Evolutionary conservation across 2,113 vertebrate genomes (phyloP).

Genomic region (Engraulis encrasicolus): DNA sequence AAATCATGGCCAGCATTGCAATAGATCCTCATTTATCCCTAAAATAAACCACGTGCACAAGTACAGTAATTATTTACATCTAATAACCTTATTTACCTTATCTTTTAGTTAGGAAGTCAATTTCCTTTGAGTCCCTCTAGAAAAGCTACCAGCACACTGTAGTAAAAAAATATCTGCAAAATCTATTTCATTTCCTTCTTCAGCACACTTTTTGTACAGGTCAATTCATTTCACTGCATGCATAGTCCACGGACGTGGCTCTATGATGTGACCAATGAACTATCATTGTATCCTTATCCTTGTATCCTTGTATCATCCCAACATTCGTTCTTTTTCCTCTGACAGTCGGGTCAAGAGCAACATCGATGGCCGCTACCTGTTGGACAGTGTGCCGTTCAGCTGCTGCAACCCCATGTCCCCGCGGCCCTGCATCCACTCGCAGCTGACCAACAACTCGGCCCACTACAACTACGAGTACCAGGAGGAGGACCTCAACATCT

Average conservation of each 20-base stretch:
- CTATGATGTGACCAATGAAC: too few relatives aligned
- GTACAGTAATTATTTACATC: background rate
- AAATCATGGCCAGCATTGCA: background rate
- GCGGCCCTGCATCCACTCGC: constrained; percentile 79
- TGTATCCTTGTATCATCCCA: too few relatives aligned
- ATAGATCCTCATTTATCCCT: background rate
- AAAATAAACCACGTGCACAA: background rate
- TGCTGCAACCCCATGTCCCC: constrained; percentile 83
- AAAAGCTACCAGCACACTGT: background rate
- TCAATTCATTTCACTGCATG: too few relatives aligned
- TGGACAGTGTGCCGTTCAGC: constrained; percentile 83
- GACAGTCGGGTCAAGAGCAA: constrained; percentile 81
- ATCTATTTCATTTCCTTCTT: background rate
- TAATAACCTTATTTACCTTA: too few relatives aligned
- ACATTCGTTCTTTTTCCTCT: constrained; percentile 33
- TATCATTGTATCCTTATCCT: too few relatives aligned
- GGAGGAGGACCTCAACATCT: constrained; percentile 82
- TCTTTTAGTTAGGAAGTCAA: too few relatives aligned
- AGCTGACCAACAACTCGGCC: constrained; percentile 80
- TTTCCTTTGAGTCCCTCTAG: background rate
- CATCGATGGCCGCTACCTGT: constrained; percentile 79
- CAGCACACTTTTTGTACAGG: too few relatives aligned
- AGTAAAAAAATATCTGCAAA: background rate
- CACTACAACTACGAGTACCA: constrained; percentile 82
- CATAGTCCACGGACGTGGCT: too few relatives aligned